Evolutionary conservation across 1,140 invertebrate species (phyloP), one percentile per base, ranked within the genome.

Genomic region (Drosophila cardini): DNA sequence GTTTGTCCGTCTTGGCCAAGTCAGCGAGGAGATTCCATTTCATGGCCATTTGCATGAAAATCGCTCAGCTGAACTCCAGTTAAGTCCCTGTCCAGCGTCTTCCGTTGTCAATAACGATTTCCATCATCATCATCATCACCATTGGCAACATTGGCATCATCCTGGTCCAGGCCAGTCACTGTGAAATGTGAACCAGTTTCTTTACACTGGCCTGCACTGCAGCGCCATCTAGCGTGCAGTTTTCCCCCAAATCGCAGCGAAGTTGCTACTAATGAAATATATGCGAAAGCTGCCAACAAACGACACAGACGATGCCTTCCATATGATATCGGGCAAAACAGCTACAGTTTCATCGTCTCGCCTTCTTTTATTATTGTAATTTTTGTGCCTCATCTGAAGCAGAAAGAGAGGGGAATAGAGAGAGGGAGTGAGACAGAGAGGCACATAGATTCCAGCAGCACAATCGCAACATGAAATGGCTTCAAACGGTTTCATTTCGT

Each of bases 91-190:
- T 26, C 15, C 65, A 46, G 62, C 76, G 80, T 89, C 84, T 89
- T 89, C 84, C 84, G 84, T 89, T 89, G 84, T 89, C 84, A 89
- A 89, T 89, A 89, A 89, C 84, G 85, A 89, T 89, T 89, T 89
- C 62, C 84, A 89, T 89, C 84, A 79, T 71, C 84, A 89, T 89
- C 84, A 79, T 79, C 73, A 48, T 26, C 21, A n/a, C 61, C 84
- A 89, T 87, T 84, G 76, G 68, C 84, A 87, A 84, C 84, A 79
- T 79, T 69, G 48, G 61, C 80, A 80, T 80, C 81, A 74, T 80
- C 73, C 78, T 81, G 73, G 34, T 10, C 9, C 34, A 26, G 34
- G 34, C 7, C 10, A 34, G 21, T 30, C 4, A 36, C 36, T 48
- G 11, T 53, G 34, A 77, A 26, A 89, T 84, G 72, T 78, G 84